phyloP scores from a whole-genome alignment of 1,140 invertebrate genomes.

The Diachasma alloeum region DNA sequence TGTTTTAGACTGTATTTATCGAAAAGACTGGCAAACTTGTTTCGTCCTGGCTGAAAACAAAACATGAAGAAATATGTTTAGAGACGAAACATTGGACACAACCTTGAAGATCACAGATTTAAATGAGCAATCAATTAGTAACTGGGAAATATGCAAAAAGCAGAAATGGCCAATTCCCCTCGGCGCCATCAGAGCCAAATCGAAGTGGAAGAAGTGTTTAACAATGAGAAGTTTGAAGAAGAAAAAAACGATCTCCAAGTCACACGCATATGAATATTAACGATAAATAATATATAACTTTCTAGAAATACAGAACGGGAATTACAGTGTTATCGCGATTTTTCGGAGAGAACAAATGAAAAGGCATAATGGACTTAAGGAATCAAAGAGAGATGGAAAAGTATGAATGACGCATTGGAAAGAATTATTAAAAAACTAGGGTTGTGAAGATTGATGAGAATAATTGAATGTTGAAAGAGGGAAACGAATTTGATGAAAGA shows the following conservation, averaged over 20 bases:
- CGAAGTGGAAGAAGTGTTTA: slow-evolving; percentile 3
- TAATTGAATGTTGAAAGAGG: background rate
- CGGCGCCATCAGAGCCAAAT: background rate
- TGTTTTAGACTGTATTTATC: slow-evolving; percentile 25
- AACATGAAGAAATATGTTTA: background rate
- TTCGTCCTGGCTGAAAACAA: background rate
- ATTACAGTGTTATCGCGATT: slow-evolving; percentile 42
- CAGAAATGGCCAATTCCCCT: background rate
- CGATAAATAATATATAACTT: slow-evolving; percentile 33
- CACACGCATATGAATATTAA: slow-evolving; percentile 41
- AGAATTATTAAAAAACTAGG: background rate
- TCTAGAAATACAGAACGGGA: slow-evolving; percentile 38
- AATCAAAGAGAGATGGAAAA: background rate
- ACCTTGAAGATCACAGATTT: background rate
- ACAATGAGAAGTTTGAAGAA: background rate
- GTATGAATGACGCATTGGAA: background rate
- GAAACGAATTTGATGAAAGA: background rate
- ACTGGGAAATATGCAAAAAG: background rate
- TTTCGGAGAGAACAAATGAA: background rate
- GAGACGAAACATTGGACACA: background rate
- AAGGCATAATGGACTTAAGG: background rate
- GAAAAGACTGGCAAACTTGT: slow-evolving; percentile 24
- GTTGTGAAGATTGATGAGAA: background rate
- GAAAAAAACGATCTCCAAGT: slow-evolving; percentile 33
- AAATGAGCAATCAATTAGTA: background rate